Conservation (phyloP, 1,140 invertebrate species). For the Nomia melanderi region DNA sequence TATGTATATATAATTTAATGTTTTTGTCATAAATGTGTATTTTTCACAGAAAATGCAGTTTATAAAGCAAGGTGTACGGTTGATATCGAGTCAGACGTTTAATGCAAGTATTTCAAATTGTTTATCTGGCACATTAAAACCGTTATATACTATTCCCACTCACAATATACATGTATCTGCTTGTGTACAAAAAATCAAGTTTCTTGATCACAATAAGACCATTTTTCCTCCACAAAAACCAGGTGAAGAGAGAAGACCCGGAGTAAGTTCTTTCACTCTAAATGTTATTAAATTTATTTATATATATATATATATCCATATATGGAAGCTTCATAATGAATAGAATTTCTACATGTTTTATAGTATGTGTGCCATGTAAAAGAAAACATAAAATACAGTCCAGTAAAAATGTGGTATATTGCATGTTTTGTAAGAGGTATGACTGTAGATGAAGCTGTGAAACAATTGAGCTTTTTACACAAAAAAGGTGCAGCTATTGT, state of each 20-base stretch:
- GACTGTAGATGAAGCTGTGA: slow-evolving; percentile 95
- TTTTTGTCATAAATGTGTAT: not conserved
- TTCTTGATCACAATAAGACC: slow-evolving; percentile 86
- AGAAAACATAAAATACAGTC: slow-evolving; percentile 93
- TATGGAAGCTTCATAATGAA: slow-evolving; percentile 16
- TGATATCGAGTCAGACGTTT: slow-evolving; percentile 13
- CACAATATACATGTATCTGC: slow-evolving; percentile 25
- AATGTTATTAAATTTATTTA: slow-evolving; percentile 10
- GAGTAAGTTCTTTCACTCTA: slow-evolving; percentile 85
- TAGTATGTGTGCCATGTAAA: slow-evolving; percentile 93
- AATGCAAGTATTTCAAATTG: not conserved
- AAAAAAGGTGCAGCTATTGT: slow-evolving; percentile 92
- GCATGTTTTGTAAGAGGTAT: slow-evolving; percentile 93
- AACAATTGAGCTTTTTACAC: slow-evolving; percentile 91
- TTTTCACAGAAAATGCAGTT: slow-evolving; percentile 50
- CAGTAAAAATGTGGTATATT: slow-evolving; percentile 96
- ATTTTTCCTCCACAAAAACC: slow-evolving; percentile 89
- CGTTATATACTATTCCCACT: slow-evolving; percentile 8
- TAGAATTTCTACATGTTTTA: slow-evolving; percentile 73
- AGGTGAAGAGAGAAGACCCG: slow-evolving; percentile 89
- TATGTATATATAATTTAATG: not conserved
- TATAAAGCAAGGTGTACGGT: slow-evolving; percentile 19
- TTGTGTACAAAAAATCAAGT: not conserved
- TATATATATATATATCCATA: no score
- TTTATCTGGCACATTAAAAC: not conserved